Conservation (phyloP, 2,888 invertebrate species). For the Acanthococcus lagerstroemiae region DNA sequence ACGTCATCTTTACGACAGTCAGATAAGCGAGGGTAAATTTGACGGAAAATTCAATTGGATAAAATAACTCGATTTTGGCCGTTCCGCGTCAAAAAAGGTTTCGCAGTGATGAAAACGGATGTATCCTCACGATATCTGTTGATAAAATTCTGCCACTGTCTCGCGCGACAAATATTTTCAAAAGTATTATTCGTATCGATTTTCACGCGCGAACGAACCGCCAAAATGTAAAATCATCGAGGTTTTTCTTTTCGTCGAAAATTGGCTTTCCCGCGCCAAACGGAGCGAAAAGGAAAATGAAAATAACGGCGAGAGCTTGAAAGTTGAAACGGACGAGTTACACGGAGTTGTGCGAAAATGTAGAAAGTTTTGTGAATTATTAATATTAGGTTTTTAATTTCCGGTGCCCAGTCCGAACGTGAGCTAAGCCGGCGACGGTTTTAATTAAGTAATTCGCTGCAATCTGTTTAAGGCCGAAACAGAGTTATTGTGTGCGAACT, state of each 20-base stretch:
- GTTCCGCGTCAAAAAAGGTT: not conserved
- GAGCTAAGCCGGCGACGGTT: too few species aligned
- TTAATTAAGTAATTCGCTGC: too few species aligned
- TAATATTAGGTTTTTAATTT: too few species aligned
- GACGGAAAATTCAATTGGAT: not conserved
- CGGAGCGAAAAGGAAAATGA: not conserved
- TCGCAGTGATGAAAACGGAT: not conserved
- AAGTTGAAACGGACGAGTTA: too few species aligned
- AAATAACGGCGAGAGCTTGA: not conserved
- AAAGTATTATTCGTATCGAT: slow-evolving; percentile 13
- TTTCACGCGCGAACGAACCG: slow-evolving; percentile 14
- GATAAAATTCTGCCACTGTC: slow-evolving; percentile 21
- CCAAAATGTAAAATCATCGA: slow-evolving; percentile 10
- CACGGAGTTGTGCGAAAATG: too few species aligned
- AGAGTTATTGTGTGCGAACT: too few species aligned
- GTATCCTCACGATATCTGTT: not conserved
- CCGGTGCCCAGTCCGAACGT: too few species aligned
- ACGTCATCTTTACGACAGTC: too few species aligned
- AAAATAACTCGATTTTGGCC: not conserved
- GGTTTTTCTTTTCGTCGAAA: not conserved
- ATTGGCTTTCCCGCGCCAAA: not conserved
- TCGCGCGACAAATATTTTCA: not conserved
- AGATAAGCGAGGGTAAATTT: too few species aligned
- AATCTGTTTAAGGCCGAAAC: too few species aligned
- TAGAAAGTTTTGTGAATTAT: too few species aligned